Evolutionary conservation across 2,888 invertebrate species (phyloP), one percentile per base, ranked within the genome.

Genomic region (Drosophila subsilvestris): DNA sequence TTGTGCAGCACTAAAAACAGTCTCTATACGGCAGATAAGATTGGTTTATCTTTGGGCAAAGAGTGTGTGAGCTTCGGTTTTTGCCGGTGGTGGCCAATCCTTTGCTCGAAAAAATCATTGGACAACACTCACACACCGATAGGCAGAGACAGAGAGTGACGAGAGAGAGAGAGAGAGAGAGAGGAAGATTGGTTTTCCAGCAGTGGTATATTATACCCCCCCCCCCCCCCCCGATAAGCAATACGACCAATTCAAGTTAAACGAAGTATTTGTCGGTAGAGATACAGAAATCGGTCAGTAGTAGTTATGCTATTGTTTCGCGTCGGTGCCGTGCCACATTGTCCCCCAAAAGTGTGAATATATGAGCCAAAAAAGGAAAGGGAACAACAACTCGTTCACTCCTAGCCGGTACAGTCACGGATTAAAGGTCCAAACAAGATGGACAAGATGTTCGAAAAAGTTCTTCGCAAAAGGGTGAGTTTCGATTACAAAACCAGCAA

Each of bases 401-500:
- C 29, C 42, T 20, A 14, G 42, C 51, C 6, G 6, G 1, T 1
- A 1, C 27, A 20, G 42, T 44, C 48, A 27, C 17, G 37, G 25
- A 56, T 7, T 10, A 32, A 57, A 29, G 9, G n/a, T n/a, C 12
- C 18, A 22, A 45, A 42, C 7, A n/a, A n/a, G n/a, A 83, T 88
- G 77, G 80, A 74, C 17, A 61, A 77, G 17, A 65, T 80, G 61
- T 59, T 83, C 17, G 63, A 74, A 27, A 66, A 71, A 20, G 48
- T 78, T 17, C 67, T 74, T 5, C 55, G 53, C 14, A 87, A 80
- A 55, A 75, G 78, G 90, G 89, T 89, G 58, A 89, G 90, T 89
- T n/a, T 2, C 0, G 7, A 12, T 10, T 51, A 14, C n/a, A 37
- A n/a, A 0, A 25, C 0, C 3, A 25, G 1, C 0, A 25, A 25